These are phyloP conservation scores for Venustoraphidia nigricollis DNA, from an alignment of 2,888 invertebrate species.

Conservation along the genomic window DNA sequence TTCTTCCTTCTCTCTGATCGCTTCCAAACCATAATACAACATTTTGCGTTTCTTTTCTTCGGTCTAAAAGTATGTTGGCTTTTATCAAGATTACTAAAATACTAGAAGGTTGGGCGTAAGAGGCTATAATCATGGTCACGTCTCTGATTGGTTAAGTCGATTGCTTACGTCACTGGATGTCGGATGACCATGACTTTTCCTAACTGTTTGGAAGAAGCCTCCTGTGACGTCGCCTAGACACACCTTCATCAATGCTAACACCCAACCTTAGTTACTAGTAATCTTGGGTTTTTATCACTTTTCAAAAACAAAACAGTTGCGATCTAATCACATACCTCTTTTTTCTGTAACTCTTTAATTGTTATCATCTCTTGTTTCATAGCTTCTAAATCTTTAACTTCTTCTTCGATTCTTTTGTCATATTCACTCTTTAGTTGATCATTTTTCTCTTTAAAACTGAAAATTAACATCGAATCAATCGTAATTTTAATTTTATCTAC, in stretches of 20 bases:
- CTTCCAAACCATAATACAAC: background rate
- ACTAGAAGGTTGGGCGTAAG: too few species aligned
- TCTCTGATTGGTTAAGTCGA: too few species aligned
- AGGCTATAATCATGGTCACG: too few species aligned
- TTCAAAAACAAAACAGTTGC: constrained; percentile 9
- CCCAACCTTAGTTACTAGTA: too few species aligned
- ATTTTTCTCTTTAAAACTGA: constrained; percentile 14
- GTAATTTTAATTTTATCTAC: background rate
- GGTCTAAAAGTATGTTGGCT: background rate
- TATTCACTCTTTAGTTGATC: constrained; percentile 12
- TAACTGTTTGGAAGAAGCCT: too few species aligned
- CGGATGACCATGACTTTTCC: too few species aligned
- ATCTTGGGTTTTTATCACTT: too few species aligned
- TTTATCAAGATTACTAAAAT: too few species aligned
- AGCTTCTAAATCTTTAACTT: constrained; percentile 20
- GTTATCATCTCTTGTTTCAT: constrained; percentile 24
- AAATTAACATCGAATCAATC: background rate
- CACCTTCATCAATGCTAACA: too few species aligned
- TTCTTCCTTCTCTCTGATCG: background rate
- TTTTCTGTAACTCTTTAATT: constrained; percentile 22
- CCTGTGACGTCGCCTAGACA: too few species aligned
- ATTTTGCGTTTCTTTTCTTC: background rate
- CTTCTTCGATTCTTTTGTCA: constrained; percentile 19
- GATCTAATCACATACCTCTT: constrained; percentile 17
- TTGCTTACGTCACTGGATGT: too few species aligned